Base-by-base conservation (phyloP, 2,113 vertebrate genomes). In the Triplophysa dalaica region DNA sequence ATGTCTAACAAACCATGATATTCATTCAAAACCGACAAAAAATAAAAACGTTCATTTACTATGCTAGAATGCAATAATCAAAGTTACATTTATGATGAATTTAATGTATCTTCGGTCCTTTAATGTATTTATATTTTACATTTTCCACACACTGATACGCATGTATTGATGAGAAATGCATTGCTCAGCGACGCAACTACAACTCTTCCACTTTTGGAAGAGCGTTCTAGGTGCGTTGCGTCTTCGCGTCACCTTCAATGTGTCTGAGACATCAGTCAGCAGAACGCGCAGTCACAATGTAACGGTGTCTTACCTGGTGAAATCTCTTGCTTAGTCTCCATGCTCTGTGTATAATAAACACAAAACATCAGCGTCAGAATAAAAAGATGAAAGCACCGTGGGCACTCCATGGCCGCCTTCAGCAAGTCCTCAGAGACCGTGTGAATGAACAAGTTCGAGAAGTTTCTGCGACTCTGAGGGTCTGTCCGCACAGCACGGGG, bases 241-340 rank as follows among this genome's bases (percentile, higher is more conserved):
- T 41, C 52, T 7, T 22, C 43, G 43, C 43, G 43, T 45, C 43
- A 45, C 54, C 4, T n/a, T 58, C 8, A 21, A n/a, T 16, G 14
- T 6, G 1, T 6, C 17, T 4, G 50, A 4, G 14, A 58, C 19
- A 21, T 56, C 50, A 21, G 9, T 19, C 58, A 62, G 72, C 38
- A 72, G 0, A 24, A 12, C 38, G 38, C 14, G 58, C 33, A 8
- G 17, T 68, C 17, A 4, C 26, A 54, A 4, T 58, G n/a, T 65
- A 73, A 75, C 74, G 43, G 26, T 14, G 21, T 45, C 89, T 93
- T 93, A 96, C 95, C 95, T 94, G 92, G 67, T 63, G 91, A 85
- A 78, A 92, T 83, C 12, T 83, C 7, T 61, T 79, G 85, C 38
- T 86, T 82, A 11, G 45, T 45, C 29, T 87, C 89, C 66, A 50